Percentiles rank a stretch among this genome's conserved stretches.
Evolutionary conservation across 2,888 invertebrate species (phyloP).

Genomic region (Azorinus chamasolen): DNA sequence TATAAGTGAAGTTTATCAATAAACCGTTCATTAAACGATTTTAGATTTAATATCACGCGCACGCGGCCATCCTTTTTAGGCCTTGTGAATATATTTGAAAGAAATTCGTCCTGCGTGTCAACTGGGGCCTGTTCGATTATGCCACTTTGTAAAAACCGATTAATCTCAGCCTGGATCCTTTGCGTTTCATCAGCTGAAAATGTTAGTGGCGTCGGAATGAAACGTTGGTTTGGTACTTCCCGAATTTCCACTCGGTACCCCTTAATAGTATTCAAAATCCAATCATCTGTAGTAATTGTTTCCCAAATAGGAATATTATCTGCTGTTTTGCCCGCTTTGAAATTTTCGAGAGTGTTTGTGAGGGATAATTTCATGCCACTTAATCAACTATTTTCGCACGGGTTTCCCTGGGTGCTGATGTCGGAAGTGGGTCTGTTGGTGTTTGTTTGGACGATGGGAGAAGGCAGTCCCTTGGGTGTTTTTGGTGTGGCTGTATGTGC

Average conservation of each 20-base stretch:
- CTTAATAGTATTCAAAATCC: constrained; percentile 23
- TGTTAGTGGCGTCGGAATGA: constrained; percentile 12
- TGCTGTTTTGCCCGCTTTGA: constrained; percentile 24
- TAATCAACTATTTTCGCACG: constrained; percentile 10
- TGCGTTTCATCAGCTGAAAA: constrained; percentile 5
- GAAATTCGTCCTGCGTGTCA: constrained; percentile 11
- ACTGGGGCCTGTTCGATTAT: constrained; percentile 17
- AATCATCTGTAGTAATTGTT: constrained; percentile 19
- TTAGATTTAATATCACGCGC: constrained; percentile 17
- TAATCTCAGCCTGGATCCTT: constrained; percentile 19
- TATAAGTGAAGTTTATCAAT: constrained; percentile 17
- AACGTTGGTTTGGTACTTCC: constrained; percentile 16
- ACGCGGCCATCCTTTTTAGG: constrained; percentile 22
- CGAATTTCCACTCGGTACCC: constrained; percentile 20
- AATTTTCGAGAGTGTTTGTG: constrained; percentile 13
- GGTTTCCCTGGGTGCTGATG: background rate
- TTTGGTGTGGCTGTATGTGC: background rate
- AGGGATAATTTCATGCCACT: constrained; percentile 8
- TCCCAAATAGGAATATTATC: constrained; percentile 10
- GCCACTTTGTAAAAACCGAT: constrained; percentile 11
- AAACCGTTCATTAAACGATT: constrained; percentile 22
- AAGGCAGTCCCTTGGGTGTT: background rate
- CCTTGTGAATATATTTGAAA: constrained; percentile 27
- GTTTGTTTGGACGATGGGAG: background rate
- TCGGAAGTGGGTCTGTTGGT: background rate